Evolutionary conservation across 2,797 vertebrate genomes (phyloP).

Genomic region (Microctenopoma lineatum): DNA sequence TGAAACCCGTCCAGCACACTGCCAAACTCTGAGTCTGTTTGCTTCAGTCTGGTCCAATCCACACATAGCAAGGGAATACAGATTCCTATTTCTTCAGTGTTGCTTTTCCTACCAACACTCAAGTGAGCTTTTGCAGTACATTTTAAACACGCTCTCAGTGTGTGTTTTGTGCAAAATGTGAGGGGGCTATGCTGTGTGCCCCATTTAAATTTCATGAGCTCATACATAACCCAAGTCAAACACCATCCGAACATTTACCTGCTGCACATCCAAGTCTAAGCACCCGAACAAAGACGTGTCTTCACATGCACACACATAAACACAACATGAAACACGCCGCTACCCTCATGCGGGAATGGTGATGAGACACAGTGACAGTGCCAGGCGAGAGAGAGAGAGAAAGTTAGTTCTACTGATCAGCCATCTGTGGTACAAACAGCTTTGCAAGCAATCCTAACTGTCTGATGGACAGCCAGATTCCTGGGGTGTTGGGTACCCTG

Average conservation of each 20-base stretch:
- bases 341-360: slow-evolving; percentile 58
- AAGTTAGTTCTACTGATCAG: slow-evolving; percentile 82
- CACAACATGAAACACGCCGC: slow-evolving; percentile 36
- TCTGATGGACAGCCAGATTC: slow-evolving; percentile 78
- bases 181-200: slow-evolving; percentile 16
- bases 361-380: slow-evolving; percentile 66
- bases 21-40: slow-evolving; percentile 52
- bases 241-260: slow-evolving; percentile 48
- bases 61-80: slow-evolving; percentile 33
- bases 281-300: slow-evolving; percentile 25
- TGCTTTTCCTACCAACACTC: slow-evolving; percentile 30
- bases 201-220: slow-evolving; percentile 50
- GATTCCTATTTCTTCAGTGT: slow-evolving; percentile 25
- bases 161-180: slow-evolving; percentile 36
- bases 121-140: slow-evolving; percentile 10
- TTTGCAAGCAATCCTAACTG: slow-evolving; percentile 70
- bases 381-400: slow-evolving; percentile 64
- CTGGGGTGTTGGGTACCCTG: slow-evolving; percentile 65
- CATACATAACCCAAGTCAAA: slow-evolving; percentile 49
- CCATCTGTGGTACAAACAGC: slow-evolving; percentile 84
- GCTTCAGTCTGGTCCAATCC: slow-evolving; percentile 53
- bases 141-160: slow-evolving; percentile 20
- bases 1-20: slow-evolving; percentile 58
- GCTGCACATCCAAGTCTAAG: slow-evolving; percentile 29
- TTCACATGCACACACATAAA: slow-evolving; percentile 21